A percentile compares a stretch with the other conserved stretches of the same genome.
Conservation (phyloP, 2,888 invertebrate genomes). For the Nephrotoma appendiculata region DNA sequence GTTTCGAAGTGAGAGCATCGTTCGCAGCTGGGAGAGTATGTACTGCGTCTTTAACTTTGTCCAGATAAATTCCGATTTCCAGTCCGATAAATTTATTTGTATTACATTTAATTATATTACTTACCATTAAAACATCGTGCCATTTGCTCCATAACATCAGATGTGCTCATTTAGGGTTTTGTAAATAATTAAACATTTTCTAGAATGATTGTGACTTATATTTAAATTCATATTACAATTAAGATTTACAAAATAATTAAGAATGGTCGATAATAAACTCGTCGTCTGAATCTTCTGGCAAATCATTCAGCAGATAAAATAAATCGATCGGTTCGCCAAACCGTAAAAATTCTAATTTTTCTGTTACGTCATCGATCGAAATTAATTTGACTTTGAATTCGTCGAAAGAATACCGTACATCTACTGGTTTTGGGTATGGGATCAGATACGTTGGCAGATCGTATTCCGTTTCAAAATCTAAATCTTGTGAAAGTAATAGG, state of each 20-base stretch:
- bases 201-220: too few relatives aligned
- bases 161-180: too few relatives aligned
- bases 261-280: neutral
- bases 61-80: too few relatives aligned
- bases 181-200: too few relatives aligned
- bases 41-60: too few relatives aligned
- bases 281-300: neutral
- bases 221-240: too few relatives aligned
- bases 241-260: neutral
- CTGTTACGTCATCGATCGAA: neutral
- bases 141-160: too few relatives aligned
- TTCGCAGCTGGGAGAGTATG: too few relatives aligned
- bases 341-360: neutral
- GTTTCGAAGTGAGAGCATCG: too few relatives aligned
- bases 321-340: neutral
- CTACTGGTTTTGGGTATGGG: neutral
- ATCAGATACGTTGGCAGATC: neutral
- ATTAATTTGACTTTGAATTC: neutral
- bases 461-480: neutral
- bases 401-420: neutral
- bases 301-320: neutral
- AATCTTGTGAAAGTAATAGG: neutral
- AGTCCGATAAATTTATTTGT: too few relatives aligned
- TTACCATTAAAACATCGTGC: too few relatives aligned
- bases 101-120: too few relatives aligned